phyloP scores from a whole-genome alignment of 1,140 invertebrate species.

The Meloidogyne hapla region DNA sequence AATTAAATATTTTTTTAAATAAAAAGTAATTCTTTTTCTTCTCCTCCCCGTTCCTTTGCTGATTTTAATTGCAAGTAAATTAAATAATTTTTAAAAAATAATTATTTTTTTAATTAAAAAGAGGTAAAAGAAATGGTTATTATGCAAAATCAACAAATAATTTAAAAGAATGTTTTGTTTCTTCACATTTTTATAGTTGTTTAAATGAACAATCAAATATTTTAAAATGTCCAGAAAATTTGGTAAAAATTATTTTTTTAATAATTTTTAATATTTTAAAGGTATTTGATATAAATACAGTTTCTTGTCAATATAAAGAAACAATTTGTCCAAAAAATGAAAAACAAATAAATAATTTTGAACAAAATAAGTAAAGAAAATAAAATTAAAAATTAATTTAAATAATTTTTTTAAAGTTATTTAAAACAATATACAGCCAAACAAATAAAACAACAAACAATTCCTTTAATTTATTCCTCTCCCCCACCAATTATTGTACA shows the following conservation, averaged over 20 bases:
- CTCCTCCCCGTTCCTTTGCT: background rate
- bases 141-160: background rate
- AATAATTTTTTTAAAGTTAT: background rate
- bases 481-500: background rate
- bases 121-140: background rate
- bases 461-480: background rate
- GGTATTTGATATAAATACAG: constrained; percentile 33
- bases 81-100: background rate
- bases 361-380: background rate
- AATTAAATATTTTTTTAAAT: background rate
- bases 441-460: background rate
- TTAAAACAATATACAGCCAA: background rate
- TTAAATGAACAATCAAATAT: background rate
- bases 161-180: constrained; percentile 7
- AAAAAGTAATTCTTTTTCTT: no score
- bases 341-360: background rate
- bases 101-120: background rate
- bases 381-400: background rate
- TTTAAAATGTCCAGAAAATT: background rate
- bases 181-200: constrained; percentile 1
- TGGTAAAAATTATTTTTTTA: background rate
- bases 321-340: background rate
- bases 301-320: constrained; percentile 27
- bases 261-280: background rate
- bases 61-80: background rate